Base-by-base conservation (phyloP, 1,140 invertebrate species). In the Idris sp. region DNA sequence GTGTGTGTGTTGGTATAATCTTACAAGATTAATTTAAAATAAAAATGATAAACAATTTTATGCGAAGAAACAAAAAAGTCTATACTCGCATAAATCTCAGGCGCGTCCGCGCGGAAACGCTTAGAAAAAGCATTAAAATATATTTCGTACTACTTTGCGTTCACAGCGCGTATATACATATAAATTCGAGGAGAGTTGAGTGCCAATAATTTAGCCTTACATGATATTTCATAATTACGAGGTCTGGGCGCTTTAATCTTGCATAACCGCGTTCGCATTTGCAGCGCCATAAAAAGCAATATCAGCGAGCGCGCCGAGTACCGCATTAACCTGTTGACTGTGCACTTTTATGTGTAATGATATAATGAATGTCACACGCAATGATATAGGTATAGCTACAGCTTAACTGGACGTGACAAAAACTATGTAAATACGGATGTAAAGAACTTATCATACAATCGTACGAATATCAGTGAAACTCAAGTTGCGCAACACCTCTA, bases 141-240 rank as follows among this genome's bases (percentile, higher is more conserved):
- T 46, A 46, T 25, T 59, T 48, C 41, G 22, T 38, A 36, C 41
- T 26, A 48, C 30, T 59, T 59, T 31, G 54, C 31, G 35, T 9
- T 22, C 48, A 10, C 25, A 3, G 19, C 11, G 30, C 26, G 19
- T 6, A 11, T 33, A 44, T 40, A 31, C 19, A 11, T 33, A 44
- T 40, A 31, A 13, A n/a, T 30, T 41, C 2, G 18, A 31, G 13
- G 33, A 19, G 22, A 44, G 26, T 14, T 14, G 15, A 41, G 22
- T 62, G 43, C 15, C 43, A 51, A 68, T 68, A 68, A 68, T 68
- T 68, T 68, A 58, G 53, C 15, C 13, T 35, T 43, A 51, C 53
- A 58, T 51, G 64, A 58, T 68, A 68, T 68, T 59, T 68, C 64
- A 68, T 68, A 68, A 68, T 68, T 68, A 25, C 44, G 44, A 51